Conservation (phyloP, 1,140 invertebrate genomes). For the Halictus rubicundus region DNA sequence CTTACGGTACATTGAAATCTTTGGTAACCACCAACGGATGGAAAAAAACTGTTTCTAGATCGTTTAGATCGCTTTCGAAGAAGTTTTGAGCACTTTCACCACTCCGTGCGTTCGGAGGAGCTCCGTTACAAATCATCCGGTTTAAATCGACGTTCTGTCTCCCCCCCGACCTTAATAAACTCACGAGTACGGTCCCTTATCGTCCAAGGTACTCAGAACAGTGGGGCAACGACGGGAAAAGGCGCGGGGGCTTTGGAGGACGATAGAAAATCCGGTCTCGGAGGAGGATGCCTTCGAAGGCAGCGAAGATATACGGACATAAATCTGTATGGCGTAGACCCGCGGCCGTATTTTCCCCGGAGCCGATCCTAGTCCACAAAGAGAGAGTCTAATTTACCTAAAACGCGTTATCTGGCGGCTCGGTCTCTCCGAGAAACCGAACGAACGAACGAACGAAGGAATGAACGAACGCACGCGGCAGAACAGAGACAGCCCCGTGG, state of each 20-base stretch:
- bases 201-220: background rate
- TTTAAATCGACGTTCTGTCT: too few relatives aligned
- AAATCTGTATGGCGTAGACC: constrained; percentile 25
- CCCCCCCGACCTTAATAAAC: background rate
- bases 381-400: constrained; percentile 64
- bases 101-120: too few relatives aligned
- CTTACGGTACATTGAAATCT: too few relatives aligned
- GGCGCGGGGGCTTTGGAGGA: background rate
- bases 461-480: constrained; percentile 17
- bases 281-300: constrained; percentile 22
- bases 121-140: too few relatives aligned
- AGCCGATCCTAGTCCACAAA: constrained; percentile 34
- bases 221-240: background rate
- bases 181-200: background rate
- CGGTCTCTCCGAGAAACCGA: constrained; percentile 44
- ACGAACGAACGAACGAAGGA: background rate
- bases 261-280: constrained; percentile 2
- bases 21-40: too few relatives aligned
- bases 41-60: too few relatives aligned
- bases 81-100: too few relatives aligned
- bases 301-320: constrained; percentile 25
- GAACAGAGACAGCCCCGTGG: constrained; percentile 53
- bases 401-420: constrained; percentile 64
- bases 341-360: constrained; percentile 18
- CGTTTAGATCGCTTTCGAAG: too few relatives aligned